Percentiles rank a stretch among this genome's conserved stretches.
phyloP scores from a whole-genome alignment of 2,888 invertebrate species.

The Erebia aethiops region DNA sequence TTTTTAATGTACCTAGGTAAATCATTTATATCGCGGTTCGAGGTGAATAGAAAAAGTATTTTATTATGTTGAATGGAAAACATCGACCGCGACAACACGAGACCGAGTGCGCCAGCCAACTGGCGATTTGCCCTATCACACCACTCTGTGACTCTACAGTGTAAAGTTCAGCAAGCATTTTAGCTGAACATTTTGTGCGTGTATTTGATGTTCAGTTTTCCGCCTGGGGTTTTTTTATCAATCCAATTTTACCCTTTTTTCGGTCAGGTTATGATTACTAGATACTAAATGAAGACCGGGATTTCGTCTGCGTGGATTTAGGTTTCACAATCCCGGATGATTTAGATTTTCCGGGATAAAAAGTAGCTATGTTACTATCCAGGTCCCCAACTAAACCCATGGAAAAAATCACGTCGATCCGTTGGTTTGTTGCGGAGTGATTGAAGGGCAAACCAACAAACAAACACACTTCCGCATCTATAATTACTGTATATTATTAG shows the following conservation, averaged over 20 bases:
- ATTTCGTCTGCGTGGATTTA: too few relatives aligned
- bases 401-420: too few relatives aligned
- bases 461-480: too few relatives aligned
- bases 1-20: background rate
- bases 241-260: background rate
- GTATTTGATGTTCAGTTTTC: conserved; percentile 30
- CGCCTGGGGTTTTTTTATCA: background rate
- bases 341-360: too few relatives aligned
- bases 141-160: conserved; percentile 60
- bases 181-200: conserved; percentile 36
- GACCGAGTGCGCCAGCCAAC: conserved; percentile 74
- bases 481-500: background rate
- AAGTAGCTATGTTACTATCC: too few relatives aligned
- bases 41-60: conserved; percentile 25
- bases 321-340: too few relatives aligned
- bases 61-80: conserved; percentile 7
- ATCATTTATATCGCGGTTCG: conserved; percentile 5
- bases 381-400: too few relatives aligned
- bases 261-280: background rate
- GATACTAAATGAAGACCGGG: background rate
- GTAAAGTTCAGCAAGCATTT: conserved; percentile 70
- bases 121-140: conserved; percentile 76
- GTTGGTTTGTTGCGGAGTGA: too few relatives aligned
- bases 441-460: too few relatives aligned
- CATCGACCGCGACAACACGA: conserved; percentile 53